Evolutionary conservation across 92 coral and sea anemone species (phyloP), one percentile per base, ranked within the genome.

Genomic region (Micromussa lordhowensis): DNA sequence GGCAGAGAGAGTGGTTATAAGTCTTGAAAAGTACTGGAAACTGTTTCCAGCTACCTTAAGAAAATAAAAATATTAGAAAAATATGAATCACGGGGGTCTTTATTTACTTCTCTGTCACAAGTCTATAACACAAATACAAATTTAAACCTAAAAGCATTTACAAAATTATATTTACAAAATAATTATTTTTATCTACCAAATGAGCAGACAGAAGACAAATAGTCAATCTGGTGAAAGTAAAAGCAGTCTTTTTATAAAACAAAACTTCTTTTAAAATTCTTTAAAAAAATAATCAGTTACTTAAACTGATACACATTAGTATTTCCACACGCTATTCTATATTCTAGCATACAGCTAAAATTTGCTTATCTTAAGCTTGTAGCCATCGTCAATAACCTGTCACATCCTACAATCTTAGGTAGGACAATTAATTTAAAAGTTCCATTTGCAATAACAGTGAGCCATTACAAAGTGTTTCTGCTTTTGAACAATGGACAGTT

Each of bases 41-140:
- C n/a, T n/a, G n/a, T n/a, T n/a, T n/a, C n/a, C n/a, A n/a, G n/a
- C n/a, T n/a, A n/a, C n/a, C n/a, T n/a, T n/a, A n/a, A n/a, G n/a
- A n/a, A n/a, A n/a, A n/a, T n/a, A n/a, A n/a, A n/a, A n/a, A n/a
- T n/a, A 3, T 21, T n/a, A 68, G 11, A 28, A 26, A 34, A 69
- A 14, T n/a, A 30, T 34, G 35, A 72, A 35, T 32, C 49, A 72
- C 34, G 1, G 17, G 12, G 19, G 30, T 49, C 11, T 35, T 18
- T 21, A 40, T 77, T 79, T 32, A 64, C 12, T 76, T 44, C 68
- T n/a, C 26, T 44, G 30, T 49, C 68, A 79, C 63, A 30, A 4
- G 16, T 19, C 19, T 16, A 17, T 55, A 18, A n/a, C 82, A 79
- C 26, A 79, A 78, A 79, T 79, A 79, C 26, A 79, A 78, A 79